Base-by-base conservation (phyloP, 2,888 invertebrate genomes). In the Odontocerum albicorne region DNA sequence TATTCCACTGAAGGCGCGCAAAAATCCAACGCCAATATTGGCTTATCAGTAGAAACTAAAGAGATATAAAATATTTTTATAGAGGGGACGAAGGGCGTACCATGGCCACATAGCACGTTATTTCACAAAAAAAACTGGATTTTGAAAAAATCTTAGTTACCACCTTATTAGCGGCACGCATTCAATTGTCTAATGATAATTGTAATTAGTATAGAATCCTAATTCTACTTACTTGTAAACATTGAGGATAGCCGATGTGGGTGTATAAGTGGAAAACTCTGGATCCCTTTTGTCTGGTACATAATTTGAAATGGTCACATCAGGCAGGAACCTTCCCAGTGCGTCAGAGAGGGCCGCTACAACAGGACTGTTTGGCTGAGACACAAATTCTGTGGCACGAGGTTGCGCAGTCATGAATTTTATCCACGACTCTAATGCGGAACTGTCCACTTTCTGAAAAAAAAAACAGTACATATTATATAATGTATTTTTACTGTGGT, bases 221-320 rank as follows among this genome's bases (percentile, higher is more conserved):
- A 10, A 33, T 6, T 8, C 2, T n/a, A 67, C 72, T 72, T 74
- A 92, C 92, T 88, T 92, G 72, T 96, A 96, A 4, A 96, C 88
- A 72, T 89, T 89, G 63, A 97, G 81, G 19, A 78, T 81, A 20
- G 91, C 88, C 62, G 84, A 83, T 0, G 90, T 86, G 33, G 89
- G 86, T 63, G 91, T 88, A 70, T 96, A 97, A 64, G 97, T 87
- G 64, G 91, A 85, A 74, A 91, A 93, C 68, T 97, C 96, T 0
- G 96, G 96, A 69, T 97, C 97, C 15, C 95, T 80, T 66, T 86
- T 87, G 71, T 94, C 94, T 0, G 89, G 84, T 31, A 81, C 77
- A 63, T 88, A 85, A 51, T 81, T 73, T 10, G 83, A 82, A 15
- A 84, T 71, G 66, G 88, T 83, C 7, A 91, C 88, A 64, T 92